Percentiles rank a stretch among this genome's conserved stretches.
Conservation (phyloP, 1,140 invertebrate species). For the Uloborus diversus region DNA sequence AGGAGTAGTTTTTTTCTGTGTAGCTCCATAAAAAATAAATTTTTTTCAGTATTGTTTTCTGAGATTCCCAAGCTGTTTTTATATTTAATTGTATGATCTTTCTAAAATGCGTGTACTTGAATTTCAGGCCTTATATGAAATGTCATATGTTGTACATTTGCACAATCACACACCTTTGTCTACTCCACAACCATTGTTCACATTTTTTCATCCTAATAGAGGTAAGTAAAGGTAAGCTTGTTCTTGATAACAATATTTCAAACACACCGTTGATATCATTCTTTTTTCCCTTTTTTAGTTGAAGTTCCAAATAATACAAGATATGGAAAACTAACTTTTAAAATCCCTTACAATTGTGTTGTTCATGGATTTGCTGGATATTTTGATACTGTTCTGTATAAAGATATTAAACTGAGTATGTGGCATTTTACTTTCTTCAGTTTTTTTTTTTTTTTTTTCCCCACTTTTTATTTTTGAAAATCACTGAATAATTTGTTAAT, state of each 20-base stretch:
- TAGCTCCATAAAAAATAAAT: too few species aligned
- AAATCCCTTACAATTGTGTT: slow-evolving; percentile 76
- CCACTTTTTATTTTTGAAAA: not conserved
- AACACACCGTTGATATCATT: not conserved
- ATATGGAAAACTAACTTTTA: slow-evolving; percentile 76
- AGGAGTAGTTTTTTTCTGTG: too few species aligned
- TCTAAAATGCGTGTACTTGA: too few species aligned
- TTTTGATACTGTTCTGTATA: slow-evolving; percentile 88
- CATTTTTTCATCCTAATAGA: slow-evolving; percentile 87
- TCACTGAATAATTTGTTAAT: not conserved
- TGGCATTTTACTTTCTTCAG: slow-evolving; percentile 7
- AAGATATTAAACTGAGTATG: slow-evolving; percentile 80
- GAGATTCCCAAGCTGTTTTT: too few species aligned
- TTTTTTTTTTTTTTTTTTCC: not conserved
- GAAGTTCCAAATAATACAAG: slow-evolving; percentile 76
- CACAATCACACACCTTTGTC: slow-evolving; percentile 89
- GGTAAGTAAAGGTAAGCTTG: slow-evolving; percentile 60
- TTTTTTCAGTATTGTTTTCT: too few species aligned
- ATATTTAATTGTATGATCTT: too few species aligned
- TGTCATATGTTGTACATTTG: slow-evolving; percentile 90
- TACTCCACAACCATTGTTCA: slow-evolving; percentile 81
- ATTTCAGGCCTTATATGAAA: slow-evolving; percentile 76
- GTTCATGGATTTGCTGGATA: slow-evolving; percentile 95
- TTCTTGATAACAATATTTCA: too few species aligned
- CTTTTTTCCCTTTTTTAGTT: slow-evolving; percentile 62